A percentile compares a stretch with the other conserved stretches of the same genome.
phyloP scores from a whole-genome alignment of 2,888 invertebrate species.

The Eubasilissa splendida region DNA sequence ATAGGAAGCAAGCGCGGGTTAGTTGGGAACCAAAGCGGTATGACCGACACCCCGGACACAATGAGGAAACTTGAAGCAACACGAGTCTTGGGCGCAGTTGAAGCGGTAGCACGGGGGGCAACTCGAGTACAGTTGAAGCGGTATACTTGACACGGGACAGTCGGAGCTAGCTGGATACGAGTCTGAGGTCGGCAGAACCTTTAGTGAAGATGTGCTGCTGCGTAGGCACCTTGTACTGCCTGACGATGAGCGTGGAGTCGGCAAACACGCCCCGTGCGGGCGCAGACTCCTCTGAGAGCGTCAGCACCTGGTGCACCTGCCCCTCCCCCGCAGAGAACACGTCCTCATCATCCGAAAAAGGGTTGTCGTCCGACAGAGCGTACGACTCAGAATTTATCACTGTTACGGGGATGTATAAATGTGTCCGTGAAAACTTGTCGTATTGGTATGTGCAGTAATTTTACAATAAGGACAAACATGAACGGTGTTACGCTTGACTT shows the following conservation, averaged over 20 bases:
- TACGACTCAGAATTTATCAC: background rate
- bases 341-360: conserved; percentile 64
- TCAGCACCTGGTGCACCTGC: background rate
- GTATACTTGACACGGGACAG: background rate
- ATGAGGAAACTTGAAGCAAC: background rate
- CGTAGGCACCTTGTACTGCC: conserved; percentile 53
- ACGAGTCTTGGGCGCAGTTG: background rate
- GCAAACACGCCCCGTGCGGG: conserved; percentile 41
- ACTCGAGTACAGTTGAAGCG: background rate
- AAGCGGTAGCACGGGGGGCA: conserved; percentile 2
- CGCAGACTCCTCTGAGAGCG: conserved; percentile 31
- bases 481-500: no score
- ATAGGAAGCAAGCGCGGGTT: no score
- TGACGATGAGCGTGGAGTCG: conserved; percentile 49
- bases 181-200: background rate
- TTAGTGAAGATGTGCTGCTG: conserved; percentile 46
- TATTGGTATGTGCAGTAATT: no score
- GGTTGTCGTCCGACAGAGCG: conserved; percentile 17
- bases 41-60: background rate
- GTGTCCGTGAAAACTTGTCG: no score
- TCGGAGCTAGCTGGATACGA: background rate
- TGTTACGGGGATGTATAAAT: background rate
- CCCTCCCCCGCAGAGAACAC: conserved; percentile 63
- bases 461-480: no score
- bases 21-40: no score